Conservation (phyloP, 2,113 vertebrate genomes). For the Coryphaenoides rupestris region DNA sequence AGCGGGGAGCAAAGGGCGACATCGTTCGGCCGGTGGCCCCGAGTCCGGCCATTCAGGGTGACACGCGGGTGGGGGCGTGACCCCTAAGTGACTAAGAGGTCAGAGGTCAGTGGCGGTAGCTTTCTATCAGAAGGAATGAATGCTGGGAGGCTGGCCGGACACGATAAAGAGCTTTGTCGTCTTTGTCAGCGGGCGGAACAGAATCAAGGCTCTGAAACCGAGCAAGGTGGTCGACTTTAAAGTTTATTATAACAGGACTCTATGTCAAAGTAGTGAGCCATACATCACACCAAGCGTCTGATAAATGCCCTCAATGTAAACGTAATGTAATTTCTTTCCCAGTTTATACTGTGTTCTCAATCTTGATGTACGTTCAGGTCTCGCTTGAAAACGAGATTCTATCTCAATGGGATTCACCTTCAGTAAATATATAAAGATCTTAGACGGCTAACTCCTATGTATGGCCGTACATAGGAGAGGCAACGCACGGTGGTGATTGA, state of each 20-base stretch:
- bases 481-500: background rate
- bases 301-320: too few relatives aligned
- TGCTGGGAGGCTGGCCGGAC: constrained; percentile 19
- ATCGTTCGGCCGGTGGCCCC: constrained; percentile 45
- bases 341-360: too few relatives aligned
- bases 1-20: constrained; percentile 48
- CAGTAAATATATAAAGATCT: too few relatives aligned
- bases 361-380: too few relatives aligned
- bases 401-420: too few relatives aligned
- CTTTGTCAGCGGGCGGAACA: background rate
- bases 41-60: constrained; percentile 58
- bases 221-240: background rate
- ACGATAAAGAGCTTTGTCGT: constrained; percentile 17
- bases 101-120: constrained; percentile 57
- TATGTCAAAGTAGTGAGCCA: too few relatives aligned
- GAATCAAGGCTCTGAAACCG: background rate
- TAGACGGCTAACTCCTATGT: background rate
- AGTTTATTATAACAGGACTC: background rate
- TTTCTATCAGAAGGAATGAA: constrained; percentile 39
- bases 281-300: background rate
- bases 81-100: constrained; percentile 47
- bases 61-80: constrained; percentile 57
- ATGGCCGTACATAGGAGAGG: background rate
- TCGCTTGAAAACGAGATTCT: too few relatives aligned
- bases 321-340: too few relatives aligned